phyloP scores from a whole-genome alignment of 2,797 vertebrate species.

The Salarias fasciatus region DNA sequence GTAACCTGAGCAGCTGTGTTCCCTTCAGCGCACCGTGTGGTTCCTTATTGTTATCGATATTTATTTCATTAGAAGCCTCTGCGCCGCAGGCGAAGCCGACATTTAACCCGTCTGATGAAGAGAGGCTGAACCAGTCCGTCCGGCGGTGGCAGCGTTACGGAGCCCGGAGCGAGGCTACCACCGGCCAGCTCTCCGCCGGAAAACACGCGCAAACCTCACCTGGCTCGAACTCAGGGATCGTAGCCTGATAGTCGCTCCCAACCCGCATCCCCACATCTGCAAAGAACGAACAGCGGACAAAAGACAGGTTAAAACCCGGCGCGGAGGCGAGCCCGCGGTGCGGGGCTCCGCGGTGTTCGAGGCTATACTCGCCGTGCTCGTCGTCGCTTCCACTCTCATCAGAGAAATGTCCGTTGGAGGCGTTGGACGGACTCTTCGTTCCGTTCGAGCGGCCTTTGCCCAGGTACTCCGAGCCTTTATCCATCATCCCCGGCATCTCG shows the following conservation, averaged over 20 bases:
- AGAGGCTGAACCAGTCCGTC: too few relatives aligned
- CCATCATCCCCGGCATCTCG: conserved; percentile 93
- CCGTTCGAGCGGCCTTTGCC: conserved; percentile 90
- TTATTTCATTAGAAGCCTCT: too few relatives aligned
- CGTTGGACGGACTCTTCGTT: conserved; percentile 91
- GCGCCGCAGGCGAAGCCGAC: too few relatives aligned
- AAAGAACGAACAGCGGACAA: conserved; percentile 29
- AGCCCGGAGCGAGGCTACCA: conserved; percentile 62
- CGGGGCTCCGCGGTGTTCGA: conserved; percentile 70
- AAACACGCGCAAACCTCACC: conserved; percentile 77
- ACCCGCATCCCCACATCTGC: conserved; percentile 98
- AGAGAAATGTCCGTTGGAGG: conserved; percentile 89
- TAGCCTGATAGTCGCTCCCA: conserved; percentile 94
- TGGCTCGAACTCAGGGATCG: conserved; percentile 93
- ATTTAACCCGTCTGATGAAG: too few relatives aligned
- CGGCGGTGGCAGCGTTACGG: too few relatives aligned
- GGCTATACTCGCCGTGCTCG: conserved; percentile 91
- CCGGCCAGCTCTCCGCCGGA: conserved; percentile 10
- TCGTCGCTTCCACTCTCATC: conserved; percentile 95
- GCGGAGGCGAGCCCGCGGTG: too few relatives aligned
- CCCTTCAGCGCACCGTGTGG: too few relatives aligned
- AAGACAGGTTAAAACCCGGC: not conserved
- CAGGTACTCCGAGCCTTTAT: conserved; percentile 91
- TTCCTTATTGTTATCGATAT: too few relatives aligned
- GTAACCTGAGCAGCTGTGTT: too few relatives aligned